phyloP scores from a whole-genome alignment of 2,888 invertebrate species.

The Drosophila mercatorum region DNA sequence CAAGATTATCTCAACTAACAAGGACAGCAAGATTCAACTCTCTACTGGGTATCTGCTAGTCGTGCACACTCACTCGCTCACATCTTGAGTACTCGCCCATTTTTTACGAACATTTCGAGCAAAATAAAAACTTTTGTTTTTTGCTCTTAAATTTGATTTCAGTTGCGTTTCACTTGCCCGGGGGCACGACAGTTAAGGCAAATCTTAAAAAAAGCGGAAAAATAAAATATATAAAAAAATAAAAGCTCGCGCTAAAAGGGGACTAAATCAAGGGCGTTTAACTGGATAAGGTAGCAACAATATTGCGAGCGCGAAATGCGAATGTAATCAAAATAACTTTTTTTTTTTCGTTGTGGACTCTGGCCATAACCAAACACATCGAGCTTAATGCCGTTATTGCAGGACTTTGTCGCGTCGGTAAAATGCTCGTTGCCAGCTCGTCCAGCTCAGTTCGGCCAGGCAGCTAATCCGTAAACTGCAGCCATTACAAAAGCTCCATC shows the following conservation, averaged over 20 bases:
- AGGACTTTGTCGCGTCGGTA: background rate
- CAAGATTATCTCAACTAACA: background rate
- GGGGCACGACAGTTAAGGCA: slow-evolving; percentile 12
- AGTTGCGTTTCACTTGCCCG: slow-evolving; percentile 23
- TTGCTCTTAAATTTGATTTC: slow-evolving; percentile 56
- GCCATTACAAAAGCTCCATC: slow-evolving; percentile 15
- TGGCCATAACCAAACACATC: slow-evolving; percentile 28
- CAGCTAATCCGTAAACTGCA: slow-evolving; percentile 30
- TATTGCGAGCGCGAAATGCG: slow-evolving; percentile 36
- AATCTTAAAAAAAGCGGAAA: slow-evolving; percentile 33
- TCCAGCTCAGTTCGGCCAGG: background rate
- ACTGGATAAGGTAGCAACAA: slow-evolving; percentile 41
- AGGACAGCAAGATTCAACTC: background rate
- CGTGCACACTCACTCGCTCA: background rate
- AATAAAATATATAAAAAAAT: slow-evolving; percentile 1
- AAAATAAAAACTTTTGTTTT: slow-evolving; percentile 43
- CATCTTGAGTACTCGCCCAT: slow-evolving; percentile 9
- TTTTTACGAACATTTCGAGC: slow-evolving; percentile 42
- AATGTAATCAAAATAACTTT: slow-evolving; percentile 46
- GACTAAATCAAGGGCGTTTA: slow-evolving; percentile 55
- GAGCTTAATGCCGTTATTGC: slow-evolving; percentile 9
- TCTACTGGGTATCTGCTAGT: slow-evolving; percentile 1
- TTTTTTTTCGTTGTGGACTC: slow-evolving; percentile 6
- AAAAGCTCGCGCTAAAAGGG: slow-evolving; percentile 13
- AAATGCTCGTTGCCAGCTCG: slow-evolving; percentile 3